Evolutionary conservation across 1,140 invertebrate species (phyloP).

Genomic region (Rhizoglyphus robini): DNA sequence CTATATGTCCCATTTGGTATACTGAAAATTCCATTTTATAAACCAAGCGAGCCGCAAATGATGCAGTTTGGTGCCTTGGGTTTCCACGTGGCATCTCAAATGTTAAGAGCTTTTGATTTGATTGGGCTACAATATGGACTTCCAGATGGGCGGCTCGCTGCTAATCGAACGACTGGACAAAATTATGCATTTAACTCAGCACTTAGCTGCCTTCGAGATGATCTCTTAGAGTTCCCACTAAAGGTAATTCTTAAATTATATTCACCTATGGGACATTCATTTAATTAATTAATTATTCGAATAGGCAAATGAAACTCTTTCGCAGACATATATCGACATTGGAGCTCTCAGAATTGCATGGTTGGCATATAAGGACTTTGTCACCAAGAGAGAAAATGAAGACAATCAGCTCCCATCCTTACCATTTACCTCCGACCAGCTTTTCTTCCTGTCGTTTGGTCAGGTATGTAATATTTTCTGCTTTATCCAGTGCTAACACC

Average conservation of each 20-base stretch:
- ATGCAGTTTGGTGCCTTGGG: slow-evolving; percentile 13
- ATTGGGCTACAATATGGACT: slow-evolving; percentile 11
- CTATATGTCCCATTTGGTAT: slow-evolving; percentile 5
- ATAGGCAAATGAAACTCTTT: neutral
- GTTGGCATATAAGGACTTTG: neutral
- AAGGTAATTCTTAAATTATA: neutral
- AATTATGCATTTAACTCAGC: neutral
- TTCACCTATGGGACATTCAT: too few relatives aligned
- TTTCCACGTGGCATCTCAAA: neutral
- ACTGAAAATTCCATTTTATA: neutral
- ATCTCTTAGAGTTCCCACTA: neutral
- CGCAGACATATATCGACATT: slow-evolving; percentile 12
- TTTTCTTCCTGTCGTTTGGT: slow-evolving; percentile 11
- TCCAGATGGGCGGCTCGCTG: slow-evolving; percentile 9
- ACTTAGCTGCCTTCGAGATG: neutral
- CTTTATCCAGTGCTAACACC: too few relatives aligned
- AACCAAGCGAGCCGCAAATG: neutral
- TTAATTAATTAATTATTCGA: neutral
- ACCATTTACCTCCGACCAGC: slow-evolving; percentile 1
- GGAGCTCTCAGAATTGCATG: slow-evolving; percentile 9
- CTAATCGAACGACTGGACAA: neutral
- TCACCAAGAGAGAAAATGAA: neutral
- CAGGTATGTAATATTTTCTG: slow-evolving; percentile 17
- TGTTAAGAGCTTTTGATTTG: slow-evolving; percentile 19
- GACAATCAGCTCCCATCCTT: neutral